phyloP scores from a whole-genome alignment of 2,888 invertebrate genomes.

The Corbicula japonica region DNA sequence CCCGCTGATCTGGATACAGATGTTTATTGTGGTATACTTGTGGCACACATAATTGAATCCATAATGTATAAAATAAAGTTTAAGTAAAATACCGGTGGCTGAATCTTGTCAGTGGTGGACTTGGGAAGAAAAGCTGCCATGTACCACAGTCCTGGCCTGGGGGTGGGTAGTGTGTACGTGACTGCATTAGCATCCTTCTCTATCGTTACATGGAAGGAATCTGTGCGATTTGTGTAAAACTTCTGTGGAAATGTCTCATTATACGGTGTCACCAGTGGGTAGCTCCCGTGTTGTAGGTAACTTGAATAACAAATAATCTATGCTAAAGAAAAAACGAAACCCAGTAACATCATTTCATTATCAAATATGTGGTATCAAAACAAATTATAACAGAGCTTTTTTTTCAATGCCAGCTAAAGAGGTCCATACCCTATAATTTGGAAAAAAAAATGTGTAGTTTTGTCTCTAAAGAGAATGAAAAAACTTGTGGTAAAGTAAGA shows the following conservation, averaged over 20 bases:
- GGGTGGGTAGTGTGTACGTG: constrained; percentile 76
- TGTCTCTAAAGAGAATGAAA: neutral
- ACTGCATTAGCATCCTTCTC: constrained; percentile 90
- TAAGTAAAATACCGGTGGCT: constrained; percentile 65
- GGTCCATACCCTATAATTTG: too few relatives aligned
- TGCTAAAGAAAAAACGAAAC: too few relatives aligned
- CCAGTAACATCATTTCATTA: too few relatives aligned
- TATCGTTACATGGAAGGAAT: constrained; percentile 85
- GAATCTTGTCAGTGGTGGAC: constrained; percentile 55
- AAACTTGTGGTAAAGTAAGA: too few relatives aligned
- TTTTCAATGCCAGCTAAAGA: too few relatives aligned
- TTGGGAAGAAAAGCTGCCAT: constrained; percentile 87
- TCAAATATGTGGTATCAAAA: too few relatives aligned
- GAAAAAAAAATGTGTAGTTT: neutral
- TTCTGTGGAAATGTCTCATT: constrained; percentile 92
- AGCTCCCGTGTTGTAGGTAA: constrained; percentile 93
- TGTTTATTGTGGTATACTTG: too few relatives aligned
- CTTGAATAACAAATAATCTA: constrained; percentile 88
- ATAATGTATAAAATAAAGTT: too few relatives aligned
- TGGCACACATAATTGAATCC: too few relatives aligned
- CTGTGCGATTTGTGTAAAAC: constrained; percentile 81
- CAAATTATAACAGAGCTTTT: too few relatives aligned
- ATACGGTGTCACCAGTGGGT: constrained; percentile 94
- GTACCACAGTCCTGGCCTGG: constrained; percentile 86
- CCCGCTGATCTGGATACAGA: too few relatives aligned